Evolutionary conservation across 2,888 invertebrate species (phyloP), one percentile per base, ranked within the genome.

Genomic region (Brenthis hecate): DNA sequence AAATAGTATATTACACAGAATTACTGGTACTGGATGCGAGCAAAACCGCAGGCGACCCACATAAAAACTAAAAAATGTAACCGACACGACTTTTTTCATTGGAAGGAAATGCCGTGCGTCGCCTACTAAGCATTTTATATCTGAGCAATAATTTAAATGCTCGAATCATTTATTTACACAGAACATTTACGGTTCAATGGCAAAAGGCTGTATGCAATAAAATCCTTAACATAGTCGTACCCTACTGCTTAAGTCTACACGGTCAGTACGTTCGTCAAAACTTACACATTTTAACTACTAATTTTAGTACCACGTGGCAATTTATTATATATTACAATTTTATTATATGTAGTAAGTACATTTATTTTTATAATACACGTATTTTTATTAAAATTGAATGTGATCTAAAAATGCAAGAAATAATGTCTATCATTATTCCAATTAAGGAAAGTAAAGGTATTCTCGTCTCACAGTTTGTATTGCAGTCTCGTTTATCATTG

Each of bases 401-500:
- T 6, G 2, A 43, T 43, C 1, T 5, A 8, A 8, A 6, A 36
- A 36, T 6, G 36, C 1, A 36, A 36, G 36, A 36, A 56, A n/a
- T 32, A 32, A 28, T 6, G 16, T 36, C 36, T 6, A 43, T 16
- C 36, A 57, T 16, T 16, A 48, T 28, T 60, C n/a, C 58, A 60
- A 28, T 48, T 28, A 23, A 60, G 47, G 14, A 60, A 58, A 13
- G 19, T 2, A 47, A 13, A 23, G 23, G 23, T 48, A 19, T 48
- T 32, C 57, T 55, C 13, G 23, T 51, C 13, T 23, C 36, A 13
- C 23, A 28, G 58, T 16, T 43, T 36, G 16, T 28, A 36, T 50
- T 74, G 75, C 72, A 64, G 68, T 74, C 75, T 78, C 75, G 73
- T 73, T 73, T 72, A 74, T 69, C 74, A 75, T 72, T 74, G 71